Evolutionary conservation across 2,113 vertebrate genomes (phyloP).

Genomic region (Chionodraco myersi): DNA sequence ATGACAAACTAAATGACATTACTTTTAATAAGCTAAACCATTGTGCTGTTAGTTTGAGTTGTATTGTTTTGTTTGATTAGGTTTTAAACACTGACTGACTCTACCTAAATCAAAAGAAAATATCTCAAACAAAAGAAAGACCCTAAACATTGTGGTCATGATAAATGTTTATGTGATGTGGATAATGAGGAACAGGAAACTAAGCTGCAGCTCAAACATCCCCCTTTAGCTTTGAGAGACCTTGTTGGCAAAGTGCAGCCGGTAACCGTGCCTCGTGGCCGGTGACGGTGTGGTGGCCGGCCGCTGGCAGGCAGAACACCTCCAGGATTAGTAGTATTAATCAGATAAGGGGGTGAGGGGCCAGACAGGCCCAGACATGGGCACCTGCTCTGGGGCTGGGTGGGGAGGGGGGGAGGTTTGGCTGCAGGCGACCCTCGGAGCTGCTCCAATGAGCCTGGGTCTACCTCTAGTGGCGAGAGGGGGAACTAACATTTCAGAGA

Average conservation of each 20-base stretch:
- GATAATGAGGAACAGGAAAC: conserved; percentile 61
- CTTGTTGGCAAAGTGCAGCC: conserved; percentile 64
- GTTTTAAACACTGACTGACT: too few relatives aligned
- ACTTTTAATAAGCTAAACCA: too few relatives aligned
- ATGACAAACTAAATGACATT: too few relatives aligned
- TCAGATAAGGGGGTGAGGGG: conserved; percentile 86
- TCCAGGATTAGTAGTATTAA: conserved; percentile 92
- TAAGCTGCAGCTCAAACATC: conserved; percentile 80
- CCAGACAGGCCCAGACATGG: conserved; percentile 79
- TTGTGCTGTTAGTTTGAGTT: too few relatives aligned
- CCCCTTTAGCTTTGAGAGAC: conserved; percentile 45
- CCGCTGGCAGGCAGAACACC: conserved; percentile 87
- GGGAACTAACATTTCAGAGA: conserved; percentile 10
- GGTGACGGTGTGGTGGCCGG: conserved; percentile 76
- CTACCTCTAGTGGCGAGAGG: conserved; percentile 91
- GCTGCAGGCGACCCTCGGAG: conserved; percentile 65
- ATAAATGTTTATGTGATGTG: conserved; percentile 8
- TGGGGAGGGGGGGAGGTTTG: conserved; percentile 18
- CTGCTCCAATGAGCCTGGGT: conserved; percentile 79
- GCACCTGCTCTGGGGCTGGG: conserved; percentile 80
- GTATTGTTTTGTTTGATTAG: too few relatives aligned
- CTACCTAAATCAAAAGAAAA: not conserved
- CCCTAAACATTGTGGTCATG: not conserved
- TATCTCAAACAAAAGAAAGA: too few relatives aligned
- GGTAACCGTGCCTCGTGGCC: conserved; percentile 61